These are phyloP conservation scores for Plebejus melissa DNA, from an alignment of 2,888 invertebrate species.

Conservation along the genomic window DNA sequence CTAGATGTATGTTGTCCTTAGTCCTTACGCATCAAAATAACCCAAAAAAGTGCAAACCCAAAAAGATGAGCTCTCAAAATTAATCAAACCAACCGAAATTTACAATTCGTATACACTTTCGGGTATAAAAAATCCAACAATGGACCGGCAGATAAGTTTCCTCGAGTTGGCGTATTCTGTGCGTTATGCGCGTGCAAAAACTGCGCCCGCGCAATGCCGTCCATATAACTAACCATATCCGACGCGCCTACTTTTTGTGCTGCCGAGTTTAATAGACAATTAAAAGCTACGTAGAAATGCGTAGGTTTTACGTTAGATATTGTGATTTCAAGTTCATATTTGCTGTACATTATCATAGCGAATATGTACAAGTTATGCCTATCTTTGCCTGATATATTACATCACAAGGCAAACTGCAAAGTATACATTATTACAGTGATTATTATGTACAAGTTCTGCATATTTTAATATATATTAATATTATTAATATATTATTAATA, in stretches of 20 bases:
- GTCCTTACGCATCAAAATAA: background rate
- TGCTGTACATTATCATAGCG: background rate
- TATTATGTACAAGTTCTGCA: too few relatives aligned
- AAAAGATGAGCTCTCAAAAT: background rate
- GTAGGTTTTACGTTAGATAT: conserved; percentile 1
- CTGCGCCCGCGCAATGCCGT: background rate
- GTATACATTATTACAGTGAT: too few relatives aligned
- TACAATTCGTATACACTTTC: conserved; percentile 21
- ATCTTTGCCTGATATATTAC: too few relatives aligned
- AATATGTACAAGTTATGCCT: too few relatives aligned
- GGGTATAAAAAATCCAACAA: conserved; percentile 22
- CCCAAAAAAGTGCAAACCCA: background rate
- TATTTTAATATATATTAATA: too few relatives aligned
- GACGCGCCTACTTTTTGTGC: conserved; percentile 54
- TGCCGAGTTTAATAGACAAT: conserved; percentile 41
- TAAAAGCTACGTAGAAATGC: conserved; percentile 32
- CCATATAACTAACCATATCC: conserved; percentile 63
- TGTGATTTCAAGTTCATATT: background rate
- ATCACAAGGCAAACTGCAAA: too few relatives aligned
- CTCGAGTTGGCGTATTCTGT: conserved; percentile 32
- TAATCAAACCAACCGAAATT: conserved; percentile 16
- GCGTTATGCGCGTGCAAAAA: conserved; percentile 49
- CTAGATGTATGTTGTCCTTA: too few relatives aligned
- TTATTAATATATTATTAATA: too few relatives aligned
- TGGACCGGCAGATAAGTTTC: conserved; percentile 24